These are phyloP conservation scores for Rhineura floridana DNA, from an alignment of 2,113 vertebrate genomes.

Conservation along the genomic window DNA sequence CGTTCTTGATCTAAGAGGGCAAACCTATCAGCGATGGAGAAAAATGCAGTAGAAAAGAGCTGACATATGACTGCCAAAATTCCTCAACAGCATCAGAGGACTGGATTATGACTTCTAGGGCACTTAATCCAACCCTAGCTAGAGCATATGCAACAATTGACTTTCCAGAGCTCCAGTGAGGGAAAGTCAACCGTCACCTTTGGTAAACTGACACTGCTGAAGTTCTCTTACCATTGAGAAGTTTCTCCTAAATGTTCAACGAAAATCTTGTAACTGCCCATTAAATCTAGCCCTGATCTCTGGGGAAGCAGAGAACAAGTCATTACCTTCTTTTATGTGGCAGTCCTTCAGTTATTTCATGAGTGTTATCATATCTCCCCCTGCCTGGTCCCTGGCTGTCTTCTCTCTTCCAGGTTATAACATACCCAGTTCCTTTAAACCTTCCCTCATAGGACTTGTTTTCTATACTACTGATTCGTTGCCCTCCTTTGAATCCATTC, in stretches of 20 bases:
- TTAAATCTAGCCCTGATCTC: background rate
- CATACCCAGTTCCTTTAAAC: background rate
- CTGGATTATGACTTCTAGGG: no score
- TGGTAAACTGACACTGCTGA: background rate
- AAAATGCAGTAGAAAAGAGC: background rate
- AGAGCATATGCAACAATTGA: background rate
- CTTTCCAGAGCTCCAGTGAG: background rate
- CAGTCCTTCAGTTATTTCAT: background rate
- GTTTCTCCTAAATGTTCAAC: background rate
- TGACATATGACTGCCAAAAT: background rate
- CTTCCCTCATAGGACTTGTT: background rate
- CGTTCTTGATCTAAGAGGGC: background rate
- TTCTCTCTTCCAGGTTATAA: background rate
- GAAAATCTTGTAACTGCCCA: background rate
- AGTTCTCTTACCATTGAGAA: background rate
- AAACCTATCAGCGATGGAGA: background rate
- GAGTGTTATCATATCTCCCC: background rate
- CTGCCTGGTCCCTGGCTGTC: no score
- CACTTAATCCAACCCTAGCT: no score
- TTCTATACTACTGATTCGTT: background rate
- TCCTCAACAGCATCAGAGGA: background rate
- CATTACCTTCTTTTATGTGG: background rate
- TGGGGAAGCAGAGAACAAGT: no score
- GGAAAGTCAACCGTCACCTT: no score
- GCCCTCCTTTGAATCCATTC: background rate